Base-by-base conservation (phyloP, 2,888 invertebrate species). In the Eupithecia inturbata region DNA sequence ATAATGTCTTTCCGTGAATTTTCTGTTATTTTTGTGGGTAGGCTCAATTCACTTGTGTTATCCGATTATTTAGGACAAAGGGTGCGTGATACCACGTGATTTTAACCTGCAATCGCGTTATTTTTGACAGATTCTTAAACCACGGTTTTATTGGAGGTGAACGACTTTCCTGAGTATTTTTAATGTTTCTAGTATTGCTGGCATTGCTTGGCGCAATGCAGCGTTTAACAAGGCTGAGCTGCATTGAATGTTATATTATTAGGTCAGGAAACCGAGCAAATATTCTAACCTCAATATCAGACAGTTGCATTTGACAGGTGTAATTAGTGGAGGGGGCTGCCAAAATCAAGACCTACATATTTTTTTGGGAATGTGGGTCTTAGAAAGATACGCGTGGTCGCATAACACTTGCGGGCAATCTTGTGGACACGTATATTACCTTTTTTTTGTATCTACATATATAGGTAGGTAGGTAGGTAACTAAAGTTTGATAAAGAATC, bases 161-260 rank as follows among this genome's bases (percentile, higher is more conserved):
- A 77, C 36, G 74, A 67, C 68, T 72, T 71, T 26, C 45, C 67
- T 53, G 70, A 68, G 76, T 79, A 78, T 74, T 78, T 81, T 76
- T 69, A 79, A 77, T 72, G 71, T 75, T 79, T 74, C 70, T 73
- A 73, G 68, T 73, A 70, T 75, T 77, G 68, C 45, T 75, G n/a
- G 71, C 49, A 60, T 74, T 78, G 80, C 79, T 85, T 88, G 83
- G 83, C 85, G 90, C 90, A 89, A 80, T 90, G 90, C 90, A 89
- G 89, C 60, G 53, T 73, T 71, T 67, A 66, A 31, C 72, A 70
- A 67, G 70, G 63, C 60, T 57, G 64, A 49, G 53, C 75, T 76
- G 73, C 76, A 76, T 66, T 71, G 71, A 68, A 68, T 68, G 68
- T 66, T 70, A 66, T 70, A 68, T 75, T 70, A 31, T 75, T 70